These are phyloP conservation scores for Eurystomus glaucurus DNA, from an alignment of 2,797 vertebrate species.

Conservation along the genomic window DNA sequence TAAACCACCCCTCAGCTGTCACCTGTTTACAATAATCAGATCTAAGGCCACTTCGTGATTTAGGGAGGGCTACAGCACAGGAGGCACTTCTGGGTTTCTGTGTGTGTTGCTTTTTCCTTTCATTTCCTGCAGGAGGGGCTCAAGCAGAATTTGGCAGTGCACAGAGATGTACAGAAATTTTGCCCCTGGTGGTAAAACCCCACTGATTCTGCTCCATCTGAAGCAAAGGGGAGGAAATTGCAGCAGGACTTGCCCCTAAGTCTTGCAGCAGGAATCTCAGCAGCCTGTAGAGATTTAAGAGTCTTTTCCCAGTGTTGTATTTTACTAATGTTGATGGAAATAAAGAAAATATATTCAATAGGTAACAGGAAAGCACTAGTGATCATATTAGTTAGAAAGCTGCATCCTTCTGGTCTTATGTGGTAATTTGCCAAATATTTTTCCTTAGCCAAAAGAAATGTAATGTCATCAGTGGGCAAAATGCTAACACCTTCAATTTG, in stretches of 20 bases:
- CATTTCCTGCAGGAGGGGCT: not conserved
- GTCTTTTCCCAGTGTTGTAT: not conserved
- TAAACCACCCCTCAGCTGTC: not conserved
- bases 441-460: not conserved
- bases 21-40: not conserved
- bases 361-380: not conserved
- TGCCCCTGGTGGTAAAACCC: not conserved
- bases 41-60: not conserved
- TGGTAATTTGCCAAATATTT: not conserved
- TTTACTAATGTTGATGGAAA: not conserved
- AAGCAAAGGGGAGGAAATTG: not conserved
- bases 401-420: not conserved
- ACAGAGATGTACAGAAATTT: rapidly evolving
- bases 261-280: not conserved
- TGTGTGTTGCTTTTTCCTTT: not conserved
- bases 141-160: not conserved
- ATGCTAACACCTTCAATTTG: not conserved
- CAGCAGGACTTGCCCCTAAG: not conserved
- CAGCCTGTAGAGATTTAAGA: not conserved
- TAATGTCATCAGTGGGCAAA: not conserved
- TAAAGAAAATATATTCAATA: not conserved
- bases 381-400: not conserved
- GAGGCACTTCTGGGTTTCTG: not conserved
- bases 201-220: not conserved
- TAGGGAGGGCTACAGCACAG: not conserved